These are phyloP conservation scores for Neocloeon triangulifer DNA, from an alignment of 1,140 invertebrate genomes.

Conservation along the genomic window DNA sequence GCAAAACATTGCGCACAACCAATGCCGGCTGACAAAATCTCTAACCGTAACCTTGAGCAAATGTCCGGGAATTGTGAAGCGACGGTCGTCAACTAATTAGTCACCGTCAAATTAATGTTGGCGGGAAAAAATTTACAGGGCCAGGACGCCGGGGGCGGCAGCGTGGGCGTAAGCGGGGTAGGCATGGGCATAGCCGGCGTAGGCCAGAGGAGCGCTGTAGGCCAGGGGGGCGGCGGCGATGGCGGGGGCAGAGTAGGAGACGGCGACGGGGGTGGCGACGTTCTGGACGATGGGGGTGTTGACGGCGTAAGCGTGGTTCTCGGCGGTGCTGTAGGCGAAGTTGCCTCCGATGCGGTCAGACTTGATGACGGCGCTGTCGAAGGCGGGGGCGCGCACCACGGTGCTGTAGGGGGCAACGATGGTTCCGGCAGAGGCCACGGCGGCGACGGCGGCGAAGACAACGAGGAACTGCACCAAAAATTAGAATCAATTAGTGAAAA, in stretches of 20 bases:
- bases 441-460: slow-evolving; percentile 3
- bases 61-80: too few relatives aligned
- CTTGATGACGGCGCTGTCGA: slow-evolving; percentile 26
- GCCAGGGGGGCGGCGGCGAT: slow-evolving; percentile 4
- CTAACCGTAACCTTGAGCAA: too few relatives aligned
- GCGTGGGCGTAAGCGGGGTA: background rate
- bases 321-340: slow-evolving; percentile 27
- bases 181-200: background rate
- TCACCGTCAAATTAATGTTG: too few relatives aligned
- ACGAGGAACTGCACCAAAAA: background rate
- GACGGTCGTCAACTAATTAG: too few relatives aligned
- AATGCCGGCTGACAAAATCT: too few relatives aligned
- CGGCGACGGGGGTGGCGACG: slow-evolving; percentile 15
- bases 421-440: slow-evolving; percentile 11
- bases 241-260: slow-evolving; percentile 12
- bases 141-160: background rate
- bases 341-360: slow-evolving; percentile 25
- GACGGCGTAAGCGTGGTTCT: slow-evolving; percentile 25
- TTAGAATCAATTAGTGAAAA: too few relatives aligned
- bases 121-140: too few relatives aligned
- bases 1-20: too few relatives aligned
- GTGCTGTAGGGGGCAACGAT: slow-evolving; percentile 12
- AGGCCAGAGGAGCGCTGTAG: background rate
- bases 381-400: slow-evolving; percentile 20
- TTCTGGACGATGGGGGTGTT: slow-evolving; percentile 20